Percentiles rank a stretch among this genome's conserved stretches.
Conservation (phyloP, 2,888 invertebrate genomes). For the Matsumyia berberina region DNA sequence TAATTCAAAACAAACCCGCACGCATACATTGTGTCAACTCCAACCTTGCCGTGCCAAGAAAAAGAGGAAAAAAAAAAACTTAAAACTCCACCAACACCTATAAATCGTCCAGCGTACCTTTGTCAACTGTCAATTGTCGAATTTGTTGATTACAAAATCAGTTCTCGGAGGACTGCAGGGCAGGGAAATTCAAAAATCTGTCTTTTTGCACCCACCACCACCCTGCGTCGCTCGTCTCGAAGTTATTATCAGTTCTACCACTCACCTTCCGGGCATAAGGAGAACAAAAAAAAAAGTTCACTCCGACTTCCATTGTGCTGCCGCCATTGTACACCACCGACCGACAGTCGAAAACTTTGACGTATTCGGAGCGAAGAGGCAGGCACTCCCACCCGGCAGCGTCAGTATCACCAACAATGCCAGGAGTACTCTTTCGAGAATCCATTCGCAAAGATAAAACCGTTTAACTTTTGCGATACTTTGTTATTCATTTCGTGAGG, state of each 20-base stretch:
- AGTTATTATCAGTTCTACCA: constrained; percentile 66
- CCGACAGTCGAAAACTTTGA: constrained; percentile 71
- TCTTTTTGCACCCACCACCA: constrained; percentile 16
- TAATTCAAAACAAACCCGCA: constrained; percentile 66
- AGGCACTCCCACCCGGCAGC: too few species aligned
- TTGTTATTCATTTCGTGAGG: constrained; percentile 63
- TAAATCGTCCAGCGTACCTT: constrained; percentile 70
- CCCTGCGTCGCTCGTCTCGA: neutral
- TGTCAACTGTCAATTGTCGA: constrained; percentile 75
- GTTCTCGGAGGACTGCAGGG: constrained; percentile 32
- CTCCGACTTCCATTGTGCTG: constrained; percentile 13
- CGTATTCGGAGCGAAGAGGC: constrained; percentile 43
- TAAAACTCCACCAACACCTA: constrained; percentile 50
- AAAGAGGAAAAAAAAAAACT: constrained; percentile 4
- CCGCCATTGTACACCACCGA: constrained; percentile 25
- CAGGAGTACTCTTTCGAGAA: constrained; percentile 62
- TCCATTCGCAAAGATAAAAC: constrained; percentile 73
- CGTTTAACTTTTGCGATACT: constrained; percentile 73
- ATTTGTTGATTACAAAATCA: constrained; percentile 74
- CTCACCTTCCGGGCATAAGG: constrained; percentile 54
- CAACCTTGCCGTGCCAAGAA: neutral
- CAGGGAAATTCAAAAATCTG: constrained; percentile 25
- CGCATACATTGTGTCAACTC: constrained; percentile 32
- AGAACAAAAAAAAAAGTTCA: constrained; percentile 18
- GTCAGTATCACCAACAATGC: constrained; percentile 58